Conservation (phyloP, 1,140 invertebrate genomes). For the Cylas formicarius region DNA sequence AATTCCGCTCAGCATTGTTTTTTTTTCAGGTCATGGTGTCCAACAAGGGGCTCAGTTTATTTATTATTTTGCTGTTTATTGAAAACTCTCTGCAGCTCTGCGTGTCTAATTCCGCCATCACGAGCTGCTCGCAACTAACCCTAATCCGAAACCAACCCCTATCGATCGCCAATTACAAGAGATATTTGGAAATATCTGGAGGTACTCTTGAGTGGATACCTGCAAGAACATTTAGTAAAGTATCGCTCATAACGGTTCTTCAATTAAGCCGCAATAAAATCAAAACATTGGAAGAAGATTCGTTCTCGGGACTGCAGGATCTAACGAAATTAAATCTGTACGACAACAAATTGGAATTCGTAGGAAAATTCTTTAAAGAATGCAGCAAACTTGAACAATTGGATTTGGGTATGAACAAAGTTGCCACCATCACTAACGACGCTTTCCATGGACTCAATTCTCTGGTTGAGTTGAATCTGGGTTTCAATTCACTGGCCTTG, state of each 20-base stretch:
- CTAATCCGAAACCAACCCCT: slow-evolving; percentile 8
- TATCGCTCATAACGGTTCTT: slow-evolving; percentile 14
- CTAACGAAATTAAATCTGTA: slow-evolving; percentile 21
- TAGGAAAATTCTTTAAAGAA: slow-evolving; percentile 13
- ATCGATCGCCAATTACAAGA: slow-evolving; percentile 15
- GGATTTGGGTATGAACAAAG: slow-evolving; percentile 24
- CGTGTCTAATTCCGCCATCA: slow-evolving; percentile 13
- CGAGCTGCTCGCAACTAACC: slow-evolving; percentile 12
- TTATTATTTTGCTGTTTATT: no score
- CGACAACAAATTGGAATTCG: slow-evolving; percentile 16
- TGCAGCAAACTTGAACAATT: slow-evolving; percentile 16
- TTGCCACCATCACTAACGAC: slow-evolving; percentile 11
- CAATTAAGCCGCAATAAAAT: slow-evolving; percentile 18
- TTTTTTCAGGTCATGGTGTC: no score
- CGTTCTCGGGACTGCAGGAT: slow-evolving; percentile 12
- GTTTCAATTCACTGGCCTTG: slow-evolving; percentile 13
- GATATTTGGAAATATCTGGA: slow-evolving; percentile 6
- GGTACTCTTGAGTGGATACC: slow-evolving; percentile 11
- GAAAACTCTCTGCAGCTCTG: slow-evolving; percentile 10
- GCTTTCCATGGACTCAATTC: slow-evolving; percentile 15
- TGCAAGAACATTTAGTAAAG: slow-evolving; percentile 7
- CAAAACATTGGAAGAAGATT: slow-evolving; percentile 13
- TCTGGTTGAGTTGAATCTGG: slow-evolving; percentile 13
- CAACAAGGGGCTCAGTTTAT: no score
- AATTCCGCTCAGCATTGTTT: no score